Evolutionary conservation across 2,113 vertebrate genomes (phyloP), one percentile per base, ranked within the genome.

Genomic region (Equus przewalskii): DNA sequence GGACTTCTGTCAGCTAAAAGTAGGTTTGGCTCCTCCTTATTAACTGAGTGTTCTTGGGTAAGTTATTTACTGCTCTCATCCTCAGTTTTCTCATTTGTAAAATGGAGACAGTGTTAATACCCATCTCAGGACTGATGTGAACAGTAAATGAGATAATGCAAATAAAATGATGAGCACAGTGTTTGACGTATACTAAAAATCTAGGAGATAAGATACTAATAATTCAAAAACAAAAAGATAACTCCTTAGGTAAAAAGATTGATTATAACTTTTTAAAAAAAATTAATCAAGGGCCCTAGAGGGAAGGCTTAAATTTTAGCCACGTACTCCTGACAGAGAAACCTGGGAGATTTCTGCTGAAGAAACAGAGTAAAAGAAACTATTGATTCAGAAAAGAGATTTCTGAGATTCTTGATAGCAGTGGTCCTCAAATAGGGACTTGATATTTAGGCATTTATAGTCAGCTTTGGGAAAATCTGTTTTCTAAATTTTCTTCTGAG

Each of bases 261-360:
- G 41, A 67, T 78, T 70, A 22, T 65, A 92, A 58, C 58, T 62
- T 72, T 58, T 64, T 13, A 8, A 75, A 24, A 90, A 70, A 41
- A 46, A 62, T 81, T 95, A 46, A 30, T 95, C 60, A 64, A 21
- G 21, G 26, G 5, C 64, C 21, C 16, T 69, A 70, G 44, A 97
- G 33, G 24, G 44, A 62, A 51, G n/a, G 28, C 56, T 95, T 87
- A 84, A 79, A 76, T 95, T 96, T 94, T 87, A 72, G 58, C 26
- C 72, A 91, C 33, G 51, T 69, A 46, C 30, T 92, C 10, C 11
- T 88, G 56, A 94, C 33, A 90, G 78, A 88, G 62, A 95, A 65
- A 88, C 8, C 6, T 64, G 6, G 33, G 24, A 16, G 28, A 75
- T 64, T 8, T 91, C 7, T 94, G 21, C n/a, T 80, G 4, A 86